Evolutionary conservation across 2,113 vertebrate genomes (phyloP).

Genomic region (Passerina amoena): DNA sequence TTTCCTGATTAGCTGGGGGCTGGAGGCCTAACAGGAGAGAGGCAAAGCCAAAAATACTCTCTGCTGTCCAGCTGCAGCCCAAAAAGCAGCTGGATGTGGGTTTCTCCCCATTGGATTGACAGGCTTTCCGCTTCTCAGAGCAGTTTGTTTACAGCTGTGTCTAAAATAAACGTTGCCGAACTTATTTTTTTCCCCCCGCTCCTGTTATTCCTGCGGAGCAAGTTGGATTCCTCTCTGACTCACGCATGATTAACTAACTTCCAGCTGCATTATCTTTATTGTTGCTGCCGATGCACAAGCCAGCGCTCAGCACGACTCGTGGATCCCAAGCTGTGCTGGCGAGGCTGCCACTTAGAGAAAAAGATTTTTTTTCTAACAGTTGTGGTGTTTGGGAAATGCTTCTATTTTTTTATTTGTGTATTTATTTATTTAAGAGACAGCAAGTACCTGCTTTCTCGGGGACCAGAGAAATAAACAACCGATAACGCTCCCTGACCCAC

Average conservation of each 20-base stretch:
- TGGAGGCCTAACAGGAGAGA: neutral
- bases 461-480: neutral
- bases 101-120: neutral
- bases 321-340: slow-evolving; percentile 11
- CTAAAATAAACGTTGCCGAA: slow-evolving; percentile 35
- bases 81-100: neutral
- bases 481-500: rapidly evolving
- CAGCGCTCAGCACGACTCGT: slow-evolving; percentile 3
- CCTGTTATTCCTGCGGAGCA: slow-evolving; percentile 51
- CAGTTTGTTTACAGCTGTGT: slow-evolving; percentile 1
- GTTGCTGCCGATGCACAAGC: slow-evolving; percentile 17
- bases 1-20: neutral
- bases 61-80: neutral
- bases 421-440: neutral
- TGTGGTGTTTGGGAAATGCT: neutral
- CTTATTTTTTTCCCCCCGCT: neutral
- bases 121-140: neutral
- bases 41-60: neutral
- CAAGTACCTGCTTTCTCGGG: neutral
- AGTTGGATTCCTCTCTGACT: slow-evolving; percentile 53
- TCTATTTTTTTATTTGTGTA: neutral
- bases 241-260: slow-evolving; percentile 54
- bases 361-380: neutral
- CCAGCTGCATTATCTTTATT: slow-evolving; percentile 48
- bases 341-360: neutral